Percentiles rank a stretch among this genome's conserved stretches.
These are phyloP conservation scores for Lasioglossum marginatum DNA, from an alignment of 2,888 invertebrate species.

Conservation along the genomic window DNA sequence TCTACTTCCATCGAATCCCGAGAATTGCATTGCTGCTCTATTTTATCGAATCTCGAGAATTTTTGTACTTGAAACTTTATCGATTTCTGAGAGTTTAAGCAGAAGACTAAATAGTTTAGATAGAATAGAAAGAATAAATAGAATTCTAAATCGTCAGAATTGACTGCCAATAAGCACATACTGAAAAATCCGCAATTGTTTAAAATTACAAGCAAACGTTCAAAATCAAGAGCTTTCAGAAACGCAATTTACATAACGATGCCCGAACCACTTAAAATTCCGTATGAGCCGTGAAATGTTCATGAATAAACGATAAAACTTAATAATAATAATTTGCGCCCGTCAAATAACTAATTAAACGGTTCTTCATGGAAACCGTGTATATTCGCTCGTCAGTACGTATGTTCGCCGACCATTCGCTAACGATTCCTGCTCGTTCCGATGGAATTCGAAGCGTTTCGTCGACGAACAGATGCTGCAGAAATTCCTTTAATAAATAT, in stretches of 20 bases:
- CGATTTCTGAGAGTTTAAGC: background rate
- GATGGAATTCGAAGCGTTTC: background rate
- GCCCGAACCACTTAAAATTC: background rate
- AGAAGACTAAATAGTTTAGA: background rate
- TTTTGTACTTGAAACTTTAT: too few relatives aligned
- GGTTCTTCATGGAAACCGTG: background rate
- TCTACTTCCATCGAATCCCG: background rate
- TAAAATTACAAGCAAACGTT: background rate
- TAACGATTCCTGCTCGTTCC: background rate
- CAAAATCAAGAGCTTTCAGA: background rate
- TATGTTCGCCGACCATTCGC: background rate
- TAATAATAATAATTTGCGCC: background rate
- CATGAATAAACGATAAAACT: background rate
- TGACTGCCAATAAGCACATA: too few relatives aligned
- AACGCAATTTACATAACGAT: background rate
- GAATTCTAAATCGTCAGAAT: too few relatives aligned
- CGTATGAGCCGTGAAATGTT: background rate
- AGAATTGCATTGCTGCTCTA: background rate
- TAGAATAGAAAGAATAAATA: too few relatives aligned
- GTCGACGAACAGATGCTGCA: background rate
- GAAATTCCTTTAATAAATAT: constrained; percentile 1
- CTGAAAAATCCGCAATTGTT: too few relatives aligned
- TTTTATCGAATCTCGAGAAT: background rate
- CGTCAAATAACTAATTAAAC: background rate
- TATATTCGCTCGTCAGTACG: background rate